Evolutionary conservation across 1,140 invertebrate genomes (phyloP), one percentile per base, ranked within the genome.

Genomic region (Platyscapa corneri): DNA sequence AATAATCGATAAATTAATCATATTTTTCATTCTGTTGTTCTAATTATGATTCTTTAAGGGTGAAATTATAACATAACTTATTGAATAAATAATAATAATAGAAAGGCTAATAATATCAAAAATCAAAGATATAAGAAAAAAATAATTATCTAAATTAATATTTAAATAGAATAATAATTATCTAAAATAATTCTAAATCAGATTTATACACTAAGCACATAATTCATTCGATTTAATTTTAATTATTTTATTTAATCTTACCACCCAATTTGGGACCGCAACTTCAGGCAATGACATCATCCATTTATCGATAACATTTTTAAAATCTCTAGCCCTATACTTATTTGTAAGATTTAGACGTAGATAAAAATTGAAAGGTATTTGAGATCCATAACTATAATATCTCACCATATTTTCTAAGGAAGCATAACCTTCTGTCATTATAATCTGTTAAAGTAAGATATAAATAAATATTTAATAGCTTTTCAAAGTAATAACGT

Each of bases 351-450:
- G 49, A 6, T 92, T 83, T 32, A 34, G 82, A 32, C 94, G 89
- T 0, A 94, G 86, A 37, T 91, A 86, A 77, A 95, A 95, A 89
- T 96, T 95, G 90, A 96, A 95, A 0, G 96, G 95, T 39, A 96
- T 91, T 87, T 95, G 91, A 0, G 94, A 93, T 0, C 91, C 92
- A 77, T 93, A 94, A 3, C 94, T 90, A 81, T 95, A 96, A 89
- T 95, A 96, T n/a, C 92, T 89, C 83, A 95, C 94, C 3, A 93
- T 90, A 0, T 93, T 90, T 6, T 93, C 90, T 14, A 93, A 84
- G 1, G 92, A 86, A 0, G 93, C 91, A 88, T 95, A 95, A 3
- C 93, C 93, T 86, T 95, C 95, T 8, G 92, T 92, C 87, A 95
- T 90, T 88, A 95, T 90, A 27, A 94, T 88, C 81, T 91, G 93